Percentiles rank a stretch among this genome's conserved stretches.
Evolutionary conservation across 2,888 invertebrate species (phyloP).

Genomic region (Pristionchus exspectatus): DNA sequence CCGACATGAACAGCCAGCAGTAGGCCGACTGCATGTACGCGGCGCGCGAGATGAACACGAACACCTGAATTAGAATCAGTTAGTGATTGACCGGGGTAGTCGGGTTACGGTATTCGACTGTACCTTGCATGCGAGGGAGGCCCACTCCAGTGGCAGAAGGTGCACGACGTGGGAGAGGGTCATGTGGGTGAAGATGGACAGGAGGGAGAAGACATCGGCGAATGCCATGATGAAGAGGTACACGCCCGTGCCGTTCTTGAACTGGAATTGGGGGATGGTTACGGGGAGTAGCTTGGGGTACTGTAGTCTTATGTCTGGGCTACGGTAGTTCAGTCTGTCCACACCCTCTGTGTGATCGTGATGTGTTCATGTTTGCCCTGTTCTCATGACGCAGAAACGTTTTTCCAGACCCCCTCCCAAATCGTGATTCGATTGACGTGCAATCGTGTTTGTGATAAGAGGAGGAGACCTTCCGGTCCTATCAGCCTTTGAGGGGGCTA

Average conservation of each 20-base stretch:
- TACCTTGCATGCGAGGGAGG: constrained; percentile 66
- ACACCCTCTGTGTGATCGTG: not conserved
- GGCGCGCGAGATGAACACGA: constrained; percentile 66
- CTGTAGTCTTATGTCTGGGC: not conserved
- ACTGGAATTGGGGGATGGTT: constrained; percentile 62
- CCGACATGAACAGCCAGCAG: constrained; percentile 74
- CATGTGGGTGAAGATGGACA: constrained; percentile 64
- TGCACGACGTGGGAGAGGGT: constrained; percentile 55
- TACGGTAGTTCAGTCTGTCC: not conserved
- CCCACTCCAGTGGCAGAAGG: constrained; percentile 48
- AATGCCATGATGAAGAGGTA: constrained; percentile 70
- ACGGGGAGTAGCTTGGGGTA: not conserved
- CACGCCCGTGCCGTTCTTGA: constrained; percentile 72
- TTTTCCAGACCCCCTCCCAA: not conserved
- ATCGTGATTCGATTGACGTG: not conserved
- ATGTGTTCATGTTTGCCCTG: not conserved
- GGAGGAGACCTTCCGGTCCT: constrained; percentile 30
- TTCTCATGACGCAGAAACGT: not conserved
- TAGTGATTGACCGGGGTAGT: not conserved
- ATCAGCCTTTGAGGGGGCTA: constrained; percentile 7
- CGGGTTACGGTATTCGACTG: constrained; percentile 13
- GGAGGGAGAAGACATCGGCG: constrained; percentile 67
- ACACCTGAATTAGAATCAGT: constrained; percentile 58
- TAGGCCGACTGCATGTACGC: constrained; percentile 73
- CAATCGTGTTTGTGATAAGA: not conserved